Percentiles rank a stretch among this genome's conserved stretches.
Conservation (phyloP, 1,140 invertebrate species). For the Drosophila bipectinata region DNA sequence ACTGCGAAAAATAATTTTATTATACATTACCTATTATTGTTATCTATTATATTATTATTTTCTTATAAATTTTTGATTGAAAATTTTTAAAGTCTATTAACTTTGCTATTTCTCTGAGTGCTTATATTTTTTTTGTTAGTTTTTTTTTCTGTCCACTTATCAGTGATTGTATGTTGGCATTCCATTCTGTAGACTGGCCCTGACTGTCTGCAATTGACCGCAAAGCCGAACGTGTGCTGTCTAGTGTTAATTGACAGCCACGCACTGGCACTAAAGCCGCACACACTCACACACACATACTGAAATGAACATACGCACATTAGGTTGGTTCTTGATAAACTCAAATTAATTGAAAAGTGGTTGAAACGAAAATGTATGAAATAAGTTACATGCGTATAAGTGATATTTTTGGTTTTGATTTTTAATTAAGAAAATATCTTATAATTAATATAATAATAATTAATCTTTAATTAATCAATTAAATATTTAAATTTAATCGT, state of each 20-base stretch:
- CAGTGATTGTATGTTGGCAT: constrained; percentile 27
- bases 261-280: constrained; percentile 12
- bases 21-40: no score
- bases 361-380: background rate
- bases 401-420: background rate
- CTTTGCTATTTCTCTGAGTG: background rate
- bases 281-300: constrained; percentile 7
- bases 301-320: constrained; percentile 8
- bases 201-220: constrained; percentile 51
- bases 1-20: constrained; percentile 5
- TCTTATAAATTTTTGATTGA: no score
- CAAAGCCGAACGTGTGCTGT: constrained; percentile 49
- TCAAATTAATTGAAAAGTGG: background rate
- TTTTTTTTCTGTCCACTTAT: constrained; percentile 29
- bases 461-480: no score
- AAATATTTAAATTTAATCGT: background rate
- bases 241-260: constrained; percentile 52
- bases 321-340: constrained; percentile 7
- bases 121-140: constrained; percentile 1
- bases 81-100: background rate
- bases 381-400: background rate
- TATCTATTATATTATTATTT: no score
- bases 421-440: no score
- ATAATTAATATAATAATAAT: background rate
- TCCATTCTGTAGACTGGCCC: constrained; percentile 42